These are phyloP conservation scores for Branchellion lobata DNA, from an alignment of 2,888 invertebrate genomes.

Conservation along the genomic window DNA sequence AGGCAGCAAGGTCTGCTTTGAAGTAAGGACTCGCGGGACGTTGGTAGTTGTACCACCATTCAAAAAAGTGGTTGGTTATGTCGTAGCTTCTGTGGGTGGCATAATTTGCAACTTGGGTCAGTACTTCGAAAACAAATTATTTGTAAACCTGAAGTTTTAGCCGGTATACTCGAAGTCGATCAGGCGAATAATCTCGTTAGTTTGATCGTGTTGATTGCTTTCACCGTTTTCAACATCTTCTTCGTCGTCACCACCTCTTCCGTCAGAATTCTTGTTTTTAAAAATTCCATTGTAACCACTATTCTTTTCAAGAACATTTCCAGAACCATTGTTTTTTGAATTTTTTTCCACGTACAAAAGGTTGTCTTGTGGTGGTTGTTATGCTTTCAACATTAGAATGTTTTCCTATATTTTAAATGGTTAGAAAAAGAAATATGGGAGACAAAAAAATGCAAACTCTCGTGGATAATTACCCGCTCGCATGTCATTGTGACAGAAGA, in stretches of 20 bases:
- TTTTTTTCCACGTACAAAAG: slow-evolving; percentile 54
- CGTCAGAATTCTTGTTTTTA: too few relatives aligned
- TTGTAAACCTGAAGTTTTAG: slow-evolving; percentile 60
- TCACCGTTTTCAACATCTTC: not conserved
- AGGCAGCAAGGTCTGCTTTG: slow-evolving; percentile 66
- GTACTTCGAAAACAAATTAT: too few relatives aligned
- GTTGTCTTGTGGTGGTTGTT: slow-evolving; percentile 55
- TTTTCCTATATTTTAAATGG: too few relatives aligned
- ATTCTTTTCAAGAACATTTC: too few relatives aligned
- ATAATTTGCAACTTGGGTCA: too few relatives aligned
- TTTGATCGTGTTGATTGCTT: not conserved
- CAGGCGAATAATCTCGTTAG: slow-evolving; percentile 51
- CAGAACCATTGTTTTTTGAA: too few relatives aligned
- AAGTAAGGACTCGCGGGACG: slow-evolving; percentile 56
- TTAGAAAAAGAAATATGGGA: too few relatives aligned
- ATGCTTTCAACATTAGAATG: too few relatives aligned
- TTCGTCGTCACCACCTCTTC: too few relatives aligned
- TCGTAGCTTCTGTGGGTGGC: slow-evolving; percentile 59
- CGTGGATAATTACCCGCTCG: slow-evolving; percentile 60
- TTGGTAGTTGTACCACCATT: slow-evolving; percentile 61
- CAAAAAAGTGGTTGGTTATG: slow-evolving; percentile 62
- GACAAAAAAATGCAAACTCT: too few relatives aligned
- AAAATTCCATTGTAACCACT: too few relatives aligned
- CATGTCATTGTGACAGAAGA: slow-evolving; percentile 63
- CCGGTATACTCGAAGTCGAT: slow-evolving; percentile 62